Evolutionary conservation across 2,888 invertebrate species (phyloP), one percentile per base, ranked within the genome.

Genomic region (Cephalotes varians): DNA sequence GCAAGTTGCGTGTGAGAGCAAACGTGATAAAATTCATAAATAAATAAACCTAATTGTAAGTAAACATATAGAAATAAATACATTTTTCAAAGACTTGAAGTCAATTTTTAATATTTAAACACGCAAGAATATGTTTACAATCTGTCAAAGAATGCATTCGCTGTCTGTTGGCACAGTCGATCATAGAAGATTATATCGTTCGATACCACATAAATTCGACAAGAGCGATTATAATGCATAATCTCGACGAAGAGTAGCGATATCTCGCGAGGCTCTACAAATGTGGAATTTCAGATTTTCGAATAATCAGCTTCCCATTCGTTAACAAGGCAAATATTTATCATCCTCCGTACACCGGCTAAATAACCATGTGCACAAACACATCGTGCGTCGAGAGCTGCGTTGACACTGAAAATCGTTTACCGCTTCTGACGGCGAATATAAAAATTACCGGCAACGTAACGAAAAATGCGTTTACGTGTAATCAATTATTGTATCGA

Each of bases 241-340:
- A 62, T 62, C 10, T 21, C 47, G 1, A 28, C 9, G 28, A 18
- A 34, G 15, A 12, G 40, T 40, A 40, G 34, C 18, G 54, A 58
- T 34, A 56, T 28, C 31, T 79, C 44, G 9, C 77, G 72, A 44
- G 34, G 0, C 18, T 21, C 21, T 56, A 71, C 21, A 71, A 71
- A 58, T 56, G 25, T 12, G 56, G 34, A 56, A 56, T 44, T 72
- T 56, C 71, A 34, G 34, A 79, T 79, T 79, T 56, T 54, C 77
- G 18, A 64, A 76, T 81, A 62, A 76, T 81, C 64, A 77, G 62
- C 81, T 54, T 64, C 25, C 54, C 77, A 62, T 62, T 81, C 81
- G 64, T 83, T 76, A 83, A 65, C 80, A 72, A 15, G 18, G n/a
- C 44, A 65, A 84, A 82, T 77, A 82, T 82, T 84, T 77, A 72